phyloP scores from a whole-genome alignment of 2,113 vertebrate genomes.

The Nibea coibor region DNA sequence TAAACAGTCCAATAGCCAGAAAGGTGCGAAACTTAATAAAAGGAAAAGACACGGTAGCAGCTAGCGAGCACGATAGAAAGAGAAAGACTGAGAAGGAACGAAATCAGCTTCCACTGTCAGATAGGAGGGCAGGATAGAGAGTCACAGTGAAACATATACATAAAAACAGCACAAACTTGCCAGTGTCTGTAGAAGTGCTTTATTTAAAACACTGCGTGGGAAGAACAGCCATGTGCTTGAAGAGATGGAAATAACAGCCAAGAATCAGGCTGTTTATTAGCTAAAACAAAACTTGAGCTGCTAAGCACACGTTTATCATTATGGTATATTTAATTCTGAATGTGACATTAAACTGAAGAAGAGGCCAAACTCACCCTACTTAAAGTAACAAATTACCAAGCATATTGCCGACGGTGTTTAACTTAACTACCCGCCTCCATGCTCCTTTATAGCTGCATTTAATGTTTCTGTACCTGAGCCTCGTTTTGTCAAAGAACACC shows the following conservation, averaged over 20 bases:
- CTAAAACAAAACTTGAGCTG: conserved; percentile 37
- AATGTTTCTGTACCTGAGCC: conserved; percentile 53
- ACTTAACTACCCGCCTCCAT: conserved; percentile 34
- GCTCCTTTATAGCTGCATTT: conserved; percentile 49
- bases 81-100: neutral
- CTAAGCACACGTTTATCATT: conserved; percentile 7
- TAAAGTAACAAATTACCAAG: conserved; percentile 53
- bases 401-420: conserved; percentile 15
- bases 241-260: conserved; percentile 17
- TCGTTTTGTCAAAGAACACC: conserved; percentile 47
- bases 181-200: conserved; percentile 9
- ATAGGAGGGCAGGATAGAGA: neutral
- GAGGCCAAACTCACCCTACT: conserved; percentile 37
- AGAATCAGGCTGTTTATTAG: conserved; percentile 33
- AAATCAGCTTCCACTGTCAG: neutral
- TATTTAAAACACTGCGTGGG: conserved; percentile 24
- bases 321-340: conserved; percentile 39
- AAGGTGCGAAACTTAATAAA: neutral
- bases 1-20: neutral
- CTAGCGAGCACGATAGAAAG: neutral
- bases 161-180: conserved; percentile 10
- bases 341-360: conserved; percentile 38
- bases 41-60: neutral
- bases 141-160: conserved; percentile 25
- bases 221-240: conserved; percentile 21